Evolutionary conservation across 2,888 invertebrate species (phyloP), one percentile per base, ranked within the genome.

Genomic region (Drosophila meridiana): DNA sequence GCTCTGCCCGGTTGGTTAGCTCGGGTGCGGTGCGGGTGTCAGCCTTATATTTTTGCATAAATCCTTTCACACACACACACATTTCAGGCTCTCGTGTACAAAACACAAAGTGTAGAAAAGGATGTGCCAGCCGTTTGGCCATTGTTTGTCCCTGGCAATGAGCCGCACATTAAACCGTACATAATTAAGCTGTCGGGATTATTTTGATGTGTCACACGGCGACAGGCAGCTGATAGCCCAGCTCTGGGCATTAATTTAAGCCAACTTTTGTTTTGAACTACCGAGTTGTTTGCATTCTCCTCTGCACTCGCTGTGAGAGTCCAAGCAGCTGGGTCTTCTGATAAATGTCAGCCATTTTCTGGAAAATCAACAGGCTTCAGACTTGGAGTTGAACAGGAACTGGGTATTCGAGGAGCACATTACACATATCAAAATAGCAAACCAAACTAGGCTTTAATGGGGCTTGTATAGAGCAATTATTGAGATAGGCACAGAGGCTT

Each of bases 171-270:
- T 75, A 87, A 82, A 82, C 78, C 84, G 85, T 83, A 85, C 91
- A 91, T 91, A 91, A 91, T 91, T 91, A 92, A 91, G 91, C 91
- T 91, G 92, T 91, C 88, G 89, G 90, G 92, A 91, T 92, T 91
- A 91, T 86, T 82, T 83, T 90, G 90, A 91, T 90, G 87, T 90
- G 90, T 90, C 85, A 89, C 89, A 86, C 88, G 85, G 83, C 88
- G 83, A 82, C 83, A 82, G 87, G 77, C 84, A 87, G 86, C 89
- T 89, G 87, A 87, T 90, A 88, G 85, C 77, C 82, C 56, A 58
- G 56, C 66, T 75, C 65, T 56, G 70, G 63, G 83, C 70, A 80
- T 84, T 89, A 66, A 84, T 87, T 87, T 87, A 89, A 89, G 89
- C 85, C 85, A 85, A 87, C 87, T 89, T 85, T 85, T 85, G 85